A percentile compares a stretch with the other conserved stretches of the same genome.
These are phyloP conservation scores for Shinisaurus crocodilurus DNA, from an alignment of 2,113 vertebrate species.

Conservation along the genomic window DNA sequence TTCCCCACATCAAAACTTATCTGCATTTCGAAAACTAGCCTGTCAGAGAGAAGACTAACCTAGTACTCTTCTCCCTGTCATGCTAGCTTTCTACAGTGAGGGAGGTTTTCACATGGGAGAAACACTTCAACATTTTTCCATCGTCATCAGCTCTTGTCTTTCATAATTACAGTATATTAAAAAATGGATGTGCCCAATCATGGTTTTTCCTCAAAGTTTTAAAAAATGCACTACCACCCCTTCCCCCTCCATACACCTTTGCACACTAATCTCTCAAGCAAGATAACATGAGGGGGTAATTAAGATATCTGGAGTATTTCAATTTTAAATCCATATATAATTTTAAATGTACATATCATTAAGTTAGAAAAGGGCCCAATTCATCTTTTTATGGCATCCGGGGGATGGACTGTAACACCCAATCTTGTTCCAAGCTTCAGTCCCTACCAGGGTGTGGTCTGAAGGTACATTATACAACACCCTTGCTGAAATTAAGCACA, in stretches of 20 bases:
- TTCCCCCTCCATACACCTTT: neutral
- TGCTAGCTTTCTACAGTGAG: neutral
- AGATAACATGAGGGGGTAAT: slow-evolving; percentile 9
- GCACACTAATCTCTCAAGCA: neutral
- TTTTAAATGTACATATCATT: neutral
- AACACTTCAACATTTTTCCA: neutral
- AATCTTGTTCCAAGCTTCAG: neutral
- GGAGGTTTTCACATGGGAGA: neutral
- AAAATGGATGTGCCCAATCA: neutral
- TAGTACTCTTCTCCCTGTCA: neutral
- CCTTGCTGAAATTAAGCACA: neutral
- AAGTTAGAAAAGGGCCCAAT: neutral
- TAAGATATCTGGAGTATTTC: slow-evolving; percentile 17
- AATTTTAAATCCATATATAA: slow-evolving; percentile 6
- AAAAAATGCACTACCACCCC: neutral
- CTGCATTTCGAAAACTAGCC: neutral
- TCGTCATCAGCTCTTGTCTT: slow-evolving; percentile 12
- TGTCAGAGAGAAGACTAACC: neutral
- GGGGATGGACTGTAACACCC: neutral
- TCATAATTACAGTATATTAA: slow-evolving; percentile 1
- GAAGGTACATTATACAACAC: neutral
- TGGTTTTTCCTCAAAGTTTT: slow-evolving; percentile 6
- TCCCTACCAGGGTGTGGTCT: neutral
- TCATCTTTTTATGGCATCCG: neutral
- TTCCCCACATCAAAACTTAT: neutral